These are phyloP conservation scores for Zaprionus tsacasi DNA, from an alignment of 1,140 invertebrate genomes.

Conservation along the genomic window DNA sequence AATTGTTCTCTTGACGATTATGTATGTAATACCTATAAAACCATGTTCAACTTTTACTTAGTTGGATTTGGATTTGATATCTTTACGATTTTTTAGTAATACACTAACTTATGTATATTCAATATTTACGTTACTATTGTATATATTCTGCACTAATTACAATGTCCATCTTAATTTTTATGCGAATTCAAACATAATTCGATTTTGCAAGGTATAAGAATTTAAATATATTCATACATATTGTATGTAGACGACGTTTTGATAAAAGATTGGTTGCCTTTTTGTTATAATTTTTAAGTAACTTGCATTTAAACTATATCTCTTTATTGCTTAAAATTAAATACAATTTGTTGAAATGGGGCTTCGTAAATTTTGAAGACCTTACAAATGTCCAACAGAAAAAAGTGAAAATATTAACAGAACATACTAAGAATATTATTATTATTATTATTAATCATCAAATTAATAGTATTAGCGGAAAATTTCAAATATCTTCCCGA, in stretches of 20 bases:
- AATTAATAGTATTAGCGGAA: constrained; percentile 10
- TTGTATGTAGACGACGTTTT: constrained; percentile 14
- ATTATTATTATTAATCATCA: constrained; percentile 17
- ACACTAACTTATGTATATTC: constrained; percentile 6
- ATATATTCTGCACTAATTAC: constrained; percentile 34
- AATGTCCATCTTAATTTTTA: constrained; percentile 10
- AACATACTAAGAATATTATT: constrained; percentile 38
- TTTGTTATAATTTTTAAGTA: constrained; percentile 35
- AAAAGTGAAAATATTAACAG: constrained; percentile 27
- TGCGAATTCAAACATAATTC: constrained; percentile 20
- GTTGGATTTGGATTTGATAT: constrained; percentile 25
- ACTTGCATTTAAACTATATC: constrained; percentile 21
- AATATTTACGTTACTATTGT: constrained; percentile 3
- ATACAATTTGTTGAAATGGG: constrained; percentile 13
- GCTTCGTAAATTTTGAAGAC: constrained; percentile 13
- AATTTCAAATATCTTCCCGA: neutral
- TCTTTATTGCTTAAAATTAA: constrained; percentile 16
- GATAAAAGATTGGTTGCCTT: constrained; percentile 22
- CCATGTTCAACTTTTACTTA: constrained; percentile 11
- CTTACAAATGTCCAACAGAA: constrained; percentile 30
- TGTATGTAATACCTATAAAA: constrained; percentile 34
- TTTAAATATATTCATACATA: constrained; percentile 25
- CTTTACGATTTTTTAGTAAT: constrained; percentile 17
- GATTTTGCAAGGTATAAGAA: constrained; percentile 19
- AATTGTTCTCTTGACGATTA: constrained; percentile 23